phyloP scores from a whole-genome alignment of 2,113 vertebrate genomes.

The Mobula birostris region DNA sequence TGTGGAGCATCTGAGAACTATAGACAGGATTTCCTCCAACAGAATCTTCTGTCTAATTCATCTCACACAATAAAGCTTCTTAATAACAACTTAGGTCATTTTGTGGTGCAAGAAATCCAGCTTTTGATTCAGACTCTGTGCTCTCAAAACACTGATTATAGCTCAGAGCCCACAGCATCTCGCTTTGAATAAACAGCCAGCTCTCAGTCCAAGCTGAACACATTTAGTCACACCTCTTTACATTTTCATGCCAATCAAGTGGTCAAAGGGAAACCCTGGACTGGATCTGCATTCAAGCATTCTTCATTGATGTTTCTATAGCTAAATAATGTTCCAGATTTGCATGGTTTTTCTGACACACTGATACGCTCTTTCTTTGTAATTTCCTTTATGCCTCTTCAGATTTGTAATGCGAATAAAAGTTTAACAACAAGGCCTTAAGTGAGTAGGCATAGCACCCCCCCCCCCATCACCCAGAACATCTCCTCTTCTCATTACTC shows the following conservation, averaged over 20 bases:
- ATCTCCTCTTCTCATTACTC: too few relatives aligned
- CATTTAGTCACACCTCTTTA: slow-evolving; percentile 37
- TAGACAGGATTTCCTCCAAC: slow-evolving; percentile 20
- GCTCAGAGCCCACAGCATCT: slow-evolving; percentile 16
- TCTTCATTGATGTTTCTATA: neutral
- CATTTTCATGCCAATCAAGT: slow-evolving; percentile 35
- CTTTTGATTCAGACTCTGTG: slow-evolving; percentile 27
- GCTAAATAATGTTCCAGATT: neutral
- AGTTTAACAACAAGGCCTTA: neutral
- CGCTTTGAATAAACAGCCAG: slow-evolving; percentile 36
- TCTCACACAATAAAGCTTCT: slow-evolving; percentile 25
- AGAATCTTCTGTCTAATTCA: slow-evolving; percentile 14
- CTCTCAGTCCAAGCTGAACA: slow-evolving; percentile 28
- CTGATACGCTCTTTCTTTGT: neutral
- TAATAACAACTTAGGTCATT: neutral
- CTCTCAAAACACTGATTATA: slow-evolving; percentile 24
- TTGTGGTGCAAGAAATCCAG: slow-evolving; percentile 15
- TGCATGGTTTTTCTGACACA: neutral
- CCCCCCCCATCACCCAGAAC: too few relatives aligned
- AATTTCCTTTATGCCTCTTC: neutral
- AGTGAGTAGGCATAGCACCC: neutral
- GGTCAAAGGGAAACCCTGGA: slow-evolving; percentile 33
- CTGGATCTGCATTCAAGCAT: neutral
- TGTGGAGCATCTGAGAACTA: slow-evolving; percentile 5
- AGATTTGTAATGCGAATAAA: neutral